Conservation (phyloP, 2,888 invertebrate genomes). For the Sclerodermus sp. region DNA sequence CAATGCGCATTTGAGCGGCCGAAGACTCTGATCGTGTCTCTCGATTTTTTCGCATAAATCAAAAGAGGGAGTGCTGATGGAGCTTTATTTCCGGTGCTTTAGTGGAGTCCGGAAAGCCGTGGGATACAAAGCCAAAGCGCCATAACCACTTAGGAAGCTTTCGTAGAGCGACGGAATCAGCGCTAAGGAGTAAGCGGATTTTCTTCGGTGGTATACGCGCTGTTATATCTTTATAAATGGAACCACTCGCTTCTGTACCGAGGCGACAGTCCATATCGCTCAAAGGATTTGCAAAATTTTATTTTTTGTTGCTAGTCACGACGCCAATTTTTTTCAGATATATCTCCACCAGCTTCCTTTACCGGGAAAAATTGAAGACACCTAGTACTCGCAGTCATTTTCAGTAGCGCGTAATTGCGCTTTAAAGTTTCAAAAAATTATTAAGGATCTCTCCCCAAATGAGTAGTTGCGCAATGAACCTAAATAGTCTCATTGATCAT, state of each 20-base stretch:
- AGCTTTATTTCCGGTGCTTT: slow-evolving; percentile 39
- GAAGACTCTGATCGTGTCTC: neutral
- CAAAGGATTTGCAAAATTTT: slow-evolving; percentile 49
- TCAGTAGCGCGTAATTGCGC: no score
- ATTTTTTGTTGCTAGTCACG: slow-evolving; percentile 10
- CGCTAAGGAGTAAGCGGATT: slow-evolving; percentile 52
- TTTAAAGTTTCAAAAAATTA: no score
- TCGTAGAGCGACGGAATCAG: slow-evolving; percentile 38
- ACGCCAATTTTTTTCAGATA: neutral
- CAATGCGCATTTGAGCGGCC: neutral
- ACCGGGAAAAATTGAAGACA: no score
- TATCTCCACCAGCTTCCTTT: no score
- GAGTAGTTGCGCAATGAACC: no score
- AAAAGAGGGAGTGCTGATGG: slow-evolving; percentile 17
- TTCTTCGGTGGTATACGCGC: slow-evolving; percentile 41
- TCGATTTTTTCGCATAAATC: slow-evolving; percentile 19
- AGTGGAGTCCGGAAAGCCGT: slow-evolving; percentile 31
- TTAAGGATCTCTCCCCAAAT: no score
- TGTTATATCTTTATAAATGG: slow-evolving; percentile 59
- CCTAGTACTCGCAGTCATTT: no score
- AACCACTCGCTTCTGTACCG: slow-evolving; percentile 44
- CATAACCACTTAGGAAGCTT: slow-evolving; percentile 55
- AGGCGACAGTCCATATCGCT: slow-evolving; percentile 38
- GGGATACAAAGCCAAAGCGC: slow-evolving; percentile 52
- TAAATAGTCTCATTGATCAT: no score